These are phyloP conservation scores for Girardinus metallicus DNA, from an alignment of 2,797 vertebrate species.

Conservation along the genomic window DNA sequence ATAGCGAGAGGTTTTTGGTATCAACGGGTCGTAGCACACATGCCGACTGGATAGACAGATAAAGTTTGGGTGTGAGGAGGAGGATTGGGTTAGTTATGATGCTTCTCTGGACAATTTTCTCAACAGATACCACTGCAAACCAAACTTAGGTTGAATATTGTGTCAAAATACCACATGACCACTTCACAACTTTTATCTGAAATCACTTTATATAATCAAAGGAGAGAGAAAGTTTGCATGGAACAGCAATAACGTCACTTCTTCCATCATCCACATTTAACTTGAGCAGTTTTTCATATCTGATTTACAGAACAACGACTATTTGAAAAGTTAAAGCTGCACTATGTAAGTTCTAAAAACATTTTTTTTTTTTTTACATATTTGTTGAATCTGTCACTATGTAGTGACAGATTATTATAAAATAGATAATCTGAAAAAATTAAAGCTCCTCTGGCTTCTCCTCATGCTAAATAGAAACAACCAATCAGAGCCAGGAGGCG, in stretches of 20 bases:
- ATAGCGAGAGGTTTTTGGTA: constrained; percentile 31
- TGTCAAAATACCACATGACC: background rate
- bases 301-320: too few species aligned
- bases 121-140: background rate
- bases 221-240: background rate
- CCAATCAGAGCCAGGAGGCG: too few species aligned
- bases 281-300: background rate
- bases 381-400: too few species aligned
- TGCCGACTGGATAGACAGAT: constrained; percentile 47
- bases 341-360: too few species aligned
- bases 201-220: background rate
- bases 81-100: constrained; percentile 23
- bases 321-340: too few species aligned
- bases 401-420: too few species aligned
- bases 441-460: too few species aligned
- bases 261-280: background rate
- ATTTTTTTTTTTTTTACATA: too few species aligned
- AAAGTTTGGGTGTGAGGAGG: constrained; percentile 10
- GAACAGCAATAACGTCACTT: background rate
- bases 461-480: too few species aligned
- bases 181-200: background rate
- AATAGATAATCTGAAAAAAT: too few species aligned
- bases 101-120: background rate
- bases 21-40: constrained; percentile 52
- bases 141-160: background rate